phyloP scores from a whole-genome alignment of 2,888 invertebrate species.

The Andrena bicolor region DNA sequence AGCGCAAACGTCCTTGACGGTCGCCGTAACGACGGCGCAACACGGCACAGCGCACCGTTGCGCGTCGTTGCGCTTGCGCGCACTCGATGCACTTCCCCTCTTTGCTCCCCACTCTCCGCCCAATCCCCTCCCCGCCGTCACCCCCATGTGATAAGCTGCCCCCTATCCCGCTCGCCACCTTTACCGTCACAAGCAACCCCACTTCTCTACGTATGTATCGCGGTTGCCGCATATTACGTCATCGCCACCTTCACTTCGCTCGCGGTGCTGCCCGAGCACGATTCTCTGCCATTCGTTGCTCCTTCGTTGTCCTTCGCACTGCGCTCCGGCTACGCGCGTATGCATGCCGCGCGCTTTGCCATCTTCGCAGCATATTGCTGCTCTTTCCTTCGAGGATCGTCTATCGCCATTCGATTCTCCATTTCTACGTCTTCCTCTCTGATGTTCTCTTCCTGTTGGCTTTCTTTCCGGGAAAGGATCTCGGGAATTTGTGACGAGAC shows the following conservation, averaged over 20 bases:
- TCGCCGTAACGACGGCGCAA: conserved; percentile 63
- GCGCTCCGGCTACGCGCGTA: conserved; percentile 9
- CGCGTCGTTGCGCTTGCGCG: conserved; percentile 62
- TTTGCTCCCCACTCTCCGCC: neutral
- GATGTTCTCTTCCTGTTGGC: neutral
- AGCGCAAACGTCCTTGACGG: conserved; percentile 66
- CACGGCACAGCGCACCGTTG: conserved; percentile 51
- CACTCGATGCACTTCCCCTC: conserved; percentile 31
- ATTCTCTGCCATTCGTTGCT: conserved; percentile 63
- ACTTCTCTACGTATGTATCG: conserved; percentile 43
- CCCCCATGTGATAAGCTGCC: conserved; percentile 7
- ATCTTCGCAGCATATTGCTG: conserved; percentile 20
- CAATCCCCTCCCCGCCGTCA: neutral
- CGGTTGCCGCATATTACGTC: conserved; percentile 69
- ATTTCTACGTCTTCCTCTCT: too few relatives aligned
- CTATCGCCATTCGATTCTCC: neutral
- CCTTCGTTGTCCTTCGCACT: conserved; percentile 48
- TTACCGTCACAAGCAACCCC: conserved; percentile 54
- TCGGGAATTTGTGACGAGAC: neutral
- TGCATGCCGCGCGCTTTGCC: conserved; percentile 13
- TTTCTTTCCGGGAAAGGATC: neutral
- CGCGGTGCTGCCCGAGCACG: conserved; percentile 53
- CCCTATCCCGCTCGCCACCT: conserved; percentile 24
- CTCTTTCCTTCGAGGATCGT: neutral
- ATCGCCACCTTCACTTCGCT: conserved; percentile 71